These are phyloP conservation scores for Phymatocera aterrima DNA, from an alignment of 2,888 invertebrate genomes.

Conservation along the genomic window DNA sequence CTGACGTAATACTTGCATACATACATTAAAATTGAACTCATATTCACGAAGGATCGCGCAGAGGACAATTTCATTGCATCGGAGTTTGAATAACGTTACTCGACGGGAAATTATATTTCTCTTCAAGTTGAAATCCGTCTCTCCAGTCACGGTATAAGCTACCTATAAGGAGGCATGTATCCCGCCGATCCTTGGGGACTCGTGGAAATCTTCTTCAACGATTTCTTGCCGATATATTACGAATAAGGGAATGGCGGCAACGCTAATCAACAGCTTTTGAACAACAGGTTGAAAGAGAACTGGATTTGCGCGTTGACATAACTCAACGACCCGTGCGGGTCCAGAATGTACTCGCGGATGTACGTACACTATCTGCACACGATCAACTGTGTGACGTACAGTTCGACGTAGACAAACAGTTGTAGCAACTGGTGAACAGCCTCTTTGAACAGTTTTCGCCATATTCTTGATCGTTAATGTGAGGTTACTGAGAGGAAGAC, in stretches of 20 bases:
- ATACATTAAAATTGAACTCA: no score
- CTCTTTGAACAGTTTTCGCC: not conserved
- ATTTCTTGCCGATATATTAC: slow-evolving; percentile 8
- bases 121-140: no score
- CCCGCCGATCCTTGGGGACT: not conserved
- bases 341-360: not conserved
- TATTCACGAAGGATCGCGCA: no score
- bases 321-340: not conserved
- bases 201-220: slow-evolving; percentile 8
- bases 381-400: not conserved
- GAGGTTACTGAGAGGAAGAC: not conserved
- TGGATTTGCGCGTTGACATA: slow-evolving; percentile 5
- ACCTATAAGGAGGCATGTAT: slow-evolving; percentile 17
- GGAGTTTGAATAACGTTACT: no score
- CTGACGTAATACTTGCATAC: no score
- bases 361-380: not conserved
- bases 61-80: no score
- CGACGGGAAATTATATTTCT: no score
- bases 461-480: not conserved
- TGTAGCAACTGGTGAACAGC: not conserved
- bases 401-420: not conserved
- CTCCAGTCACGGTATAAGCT: no score
- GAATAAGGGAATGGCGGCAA: slow-evolving; percentile 17
- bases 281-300: slow-evolving; percentile 32
- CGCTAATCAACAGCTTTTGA: slow-evolving; percentile 32